Evolutionary conservation across 1,140 invertebrate genomes (phyloP), one percentile per base, ranked within the genome.

Genomic region (Chionoecetes opilio): DNA sequence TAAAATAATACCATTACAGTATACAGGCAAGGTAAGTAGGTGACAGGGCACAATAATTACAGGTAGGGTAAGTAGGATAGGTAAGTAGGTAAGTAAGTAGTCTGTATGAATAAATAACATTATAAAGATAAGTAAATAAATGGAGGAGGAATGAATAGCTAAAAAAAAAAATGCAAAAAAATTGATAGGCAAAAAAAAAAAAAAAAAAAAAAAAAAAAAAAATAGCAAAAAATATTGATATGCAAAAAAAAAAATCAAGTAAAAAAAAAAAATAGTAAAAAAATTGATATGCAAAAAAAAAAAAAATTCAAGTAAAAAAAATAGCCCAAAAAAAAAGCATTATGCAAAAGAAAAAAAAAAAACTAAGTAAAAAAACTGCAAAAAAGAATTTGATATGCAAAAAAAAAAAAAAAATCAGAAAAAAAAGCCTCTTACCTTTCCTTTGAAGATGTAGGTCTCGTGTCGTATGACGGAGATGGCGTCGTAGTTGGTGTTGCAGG

Each of bases 371-470:
- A n/a, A n/a, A n/a, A n/a, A n/a, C n/a, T n/a, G n/a, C n/a, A 29
- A 26, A 84, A 29, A 84, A 34, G 32, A 84, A 84, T 8, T 5
- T 6, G 26, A 34, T 5, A 34, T n/a, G 8, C 5, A 84, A 34
- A 84, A 8, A 34, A 34, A 84, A 8, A 34, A 34, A 84, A 26
- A 8, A 84, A 34, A 26, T 5, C 5, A 84, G 82, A 26, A 84
- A 34, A 26, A 26, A 84, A 34, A 26, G n/a, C n/a, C n/a, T n/a
- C n/a, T n/a, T 96, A 97, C 97, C 93, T 97, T 97, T 88, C 97
- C 97, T 96, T 97, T 97, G 95, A 97, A 97, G 9, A 97, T 96
- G 96, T 97, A 97, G 11, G 97, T 96, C 95, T 97, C 97, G n/a
- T 96, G 96, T 53, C 97, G 95, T n/a, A 97, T 97, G n/a, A 97